Percentiles rank a stretch among this genome's conserved stretches.
Conservation (phyloP, 2,113 vertebrate genomes). For the Hiodon tergisus region DNA sequence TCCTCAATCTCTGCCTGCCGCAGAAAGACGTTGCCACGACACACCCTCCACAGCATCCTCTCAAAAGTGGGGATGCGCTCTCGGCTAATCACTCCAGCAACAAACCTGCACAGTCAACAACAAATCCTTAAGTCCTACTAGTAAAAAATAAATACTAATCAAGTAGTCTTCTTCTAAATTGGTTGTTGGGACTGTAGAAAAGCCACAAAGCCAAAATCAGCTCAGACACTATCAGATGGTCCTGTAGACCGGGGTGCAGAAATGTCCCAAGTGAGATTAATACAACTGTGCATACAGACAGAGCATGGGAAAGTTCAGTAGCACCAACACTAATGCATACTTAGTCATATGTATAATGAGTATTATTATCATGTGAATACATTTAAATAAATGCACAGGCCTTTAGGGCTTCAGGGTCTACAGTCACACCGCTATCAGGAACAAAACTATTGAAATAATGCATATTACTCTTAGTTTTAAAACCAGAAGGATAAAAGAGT, state of each 20-base stretch:
- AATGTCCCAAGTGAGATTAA: background rate
- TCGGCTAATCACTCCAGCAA: conserved; percentile 90
- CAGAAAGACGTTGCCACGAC: conserved; percentile 94
- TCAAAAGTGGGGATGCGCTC: conserved; percentile 94
- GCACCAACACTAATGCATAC: too few species aligned
- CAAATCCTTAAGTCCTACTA: too few species aligned
- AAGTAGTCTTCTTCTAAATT: background rate
- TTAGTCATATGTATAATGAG: too few species aligned
- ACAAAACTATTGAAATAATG: background rate
- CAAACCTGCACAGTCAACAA: conserved; percentile 67
- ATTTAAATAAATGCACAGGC: too few species aligned
- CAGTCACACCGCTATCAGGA: background rate
- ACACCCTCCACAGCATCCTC: conserved; percentile 97
- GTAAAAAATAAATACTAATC: too few species aligned
- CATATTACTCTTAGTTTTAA: background rate
- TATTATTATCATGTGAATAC: too few species aligned
- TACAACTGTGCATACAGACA: background rate
- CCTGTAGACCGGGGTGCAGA: too few species aligned
- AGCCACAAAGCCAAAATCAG: background rate
- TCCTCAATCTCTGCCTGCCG: conserved; percentile 92
- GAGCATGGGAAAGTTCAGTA: too few species aligned
- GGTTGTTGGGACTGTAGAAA: background rate
- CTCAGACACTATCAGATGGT: background rate
- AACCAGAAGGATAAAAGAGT: background rate
- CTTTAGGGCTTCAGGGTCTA: background rate